A percentile compares a stretch with the other conserved stretches of the same genome.
Evolutionary conservation across 2,888 invertebrate genomes (phyloP).

Genomic region (Pachycephus smyrnensis): DNA sequence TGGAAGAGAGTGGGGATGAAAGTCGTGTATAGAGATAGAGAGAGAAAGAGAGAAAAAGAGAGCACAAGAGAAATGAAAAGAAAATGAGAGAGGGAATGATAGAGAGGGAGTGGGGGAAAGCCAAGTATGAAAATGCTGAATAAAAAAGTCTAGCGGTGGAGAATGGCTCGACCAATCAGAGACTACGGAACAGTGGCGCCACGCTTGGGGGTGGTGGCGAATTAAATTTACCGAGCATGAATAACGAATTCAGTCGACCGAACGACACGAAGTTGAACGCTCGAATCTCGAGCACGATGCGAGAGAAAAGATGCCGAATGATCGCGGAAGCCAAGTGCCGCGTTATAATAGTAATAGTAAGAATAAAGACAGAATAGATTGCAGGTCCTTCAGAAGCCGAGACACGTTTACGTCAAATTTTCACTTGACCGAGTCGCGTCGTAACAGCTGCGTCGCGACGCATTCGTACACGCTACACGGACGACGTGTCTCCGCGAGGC

Average conservation of each 20-base stretch:
- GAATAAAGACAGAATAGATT: not conserved
- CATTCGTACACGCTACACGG: not conserved
- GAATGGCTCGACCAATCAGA: not conserved
- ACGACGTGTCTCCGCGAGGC: not conserved
- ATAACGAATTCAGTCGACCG: slow-evolving; percentile 44
- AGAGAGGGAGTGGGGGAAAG: slow-evolving; percentile 10
- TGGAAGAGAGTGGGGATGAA: not conserved
- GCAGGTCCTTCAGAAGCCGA: not conserved
- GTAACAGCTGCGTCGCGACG: not conserved
- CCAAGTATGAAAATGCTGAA: not conserved
- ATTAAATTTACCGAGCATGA: not conserved
- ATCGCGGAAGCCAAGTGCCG: slow-evolving; percentile 31
- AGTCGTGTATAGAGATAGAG: not conserved
- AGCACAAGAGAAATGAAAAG: not conserved
- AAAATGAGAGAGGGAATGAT: not conserved
- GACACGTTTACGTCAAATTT: not conserved
- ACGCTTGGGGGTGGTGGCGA: not conserved
- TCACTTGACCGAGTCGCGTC: not conserved
- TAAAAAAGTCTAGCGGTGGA: not conserved
- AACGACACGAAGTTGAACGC: slow-evolving; percentile 39
- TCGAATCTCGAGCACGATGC: slow-evolving; percentile 37
- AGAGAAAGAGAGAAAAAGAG: not conserved
- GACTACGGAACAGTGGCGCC: not conserved
- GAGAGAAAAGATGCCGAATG: slow-evolving; percentile 35
- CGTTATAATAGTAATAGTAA: slow-evolving; percentile 2